Evolutionary conservation across 2,113 vertebrate genomes (phyloP).

Genomic region (Synchiropus splendidus): DNA sequence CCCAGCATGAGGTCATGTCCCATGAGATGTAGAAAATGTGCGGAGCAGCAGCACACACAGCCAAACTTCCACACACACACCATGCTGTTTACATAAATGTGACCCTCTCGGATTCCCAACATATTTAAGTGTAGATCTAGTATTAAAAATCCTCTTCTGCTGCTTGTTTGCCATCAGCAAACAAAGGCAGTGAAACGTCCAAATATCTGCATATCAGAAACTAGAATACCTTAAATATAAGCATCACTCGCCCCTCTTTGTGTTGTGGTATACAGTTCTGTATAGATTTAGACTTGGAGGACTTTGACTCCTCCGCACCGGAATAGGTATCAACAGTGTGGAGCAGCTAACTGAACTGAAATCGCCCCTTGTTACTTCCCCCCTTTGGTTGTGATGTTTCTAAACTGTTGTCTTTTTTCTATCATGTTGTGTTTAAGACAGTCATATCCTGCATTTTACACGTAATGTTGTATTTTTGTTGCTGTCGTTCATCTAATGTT

Average conservation of each 20-base stretch:
- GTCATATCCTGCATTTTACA: slow-evolving; percentile 41
- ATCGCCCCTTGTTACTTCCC: slow-evolving; percentile 1
- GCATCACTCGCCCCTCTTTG: slow-evolving; percentile 24
- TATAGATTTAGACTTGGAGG: slow-evolving; percentile 40
- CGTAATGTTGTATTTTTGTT: too few species aligned
- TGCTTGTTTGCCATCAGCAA: neutral
- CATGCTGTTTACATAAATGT: slow-evolving; percentile 29
- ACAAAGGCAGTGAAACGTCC: neutral
- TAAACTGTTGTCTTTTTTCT: slow-evolving; percentile 16
- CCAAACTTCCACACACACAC: slow-evolving; percentile 9
- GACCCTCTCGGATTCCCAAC: slow-evolving; percentile 2
- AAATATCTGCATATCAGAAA: neutral
- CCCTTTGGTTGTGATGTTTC: slow-evolving; percentile 25
- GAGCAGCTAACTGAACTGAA: slow-evolving; percentile 30
- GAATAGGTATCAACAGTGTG: slow-evolving; percentile 16
- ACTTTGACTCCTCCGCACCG: slow-evolving; percentile 43
- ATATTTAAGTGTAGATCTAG: slow-evolving; percentile 25
- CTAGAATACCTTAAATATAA: slow-evolving; percentile 19
- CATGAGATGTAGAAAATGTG: slow-evolving; percentile 80
- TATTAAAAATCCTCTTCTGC: slow-evolving; percentile 14
- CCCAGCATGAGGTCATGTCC: slow-evolving; percentile 72
- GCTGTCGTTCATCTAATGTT: too few species aligned
- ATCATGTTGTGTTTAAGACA: slow-evolving; percentile 32
- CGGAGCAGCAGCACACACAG: slow-evolving; percentile 13
- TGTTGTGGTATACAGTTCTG: slow-evolving; percentile 48